phyloP scores from a whole-genome alignment of 2,888 invertebrate genomes.

The Drosophila gaucha region DNA sequence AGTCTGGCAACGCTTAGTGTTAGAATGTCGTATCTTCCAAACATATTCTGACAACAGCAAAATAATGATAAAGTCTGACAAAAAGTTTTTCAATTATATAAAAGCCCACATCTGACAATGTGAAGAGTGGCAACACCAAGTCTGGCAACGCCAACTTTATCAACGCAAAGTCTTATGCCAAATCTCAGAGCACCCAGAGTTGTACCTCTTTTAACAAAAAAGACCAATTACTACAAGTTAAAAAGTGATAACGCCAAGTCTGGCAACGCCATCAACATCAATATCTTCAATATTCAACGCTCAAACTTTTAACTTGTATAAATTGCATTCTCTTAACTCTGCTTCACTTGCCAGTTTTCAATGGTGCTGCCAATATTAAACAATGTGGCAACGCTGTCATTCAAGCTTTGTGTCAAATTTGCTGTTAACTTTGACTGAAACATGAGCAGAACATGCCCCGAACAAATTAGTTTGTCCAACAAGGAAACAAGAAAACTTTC shows the following conservation, averaged over 20 bases:
- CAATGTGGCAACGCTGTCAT: background rate
- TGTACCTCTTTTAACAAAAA: no score
- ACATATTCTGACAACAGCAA: no score
- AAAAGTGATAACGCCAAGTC: background rate
- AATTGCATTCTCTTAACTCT: background rate
- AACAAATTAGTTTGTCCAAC: background rate
- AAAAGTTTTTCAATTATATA: no score
- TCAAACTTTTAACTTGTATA: no score
- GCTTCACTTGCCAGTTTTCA: no score
- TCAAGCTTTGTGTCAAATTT: background rate
- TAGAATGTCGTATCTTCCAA: background rate
- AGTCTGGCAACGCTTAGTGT: background rate
- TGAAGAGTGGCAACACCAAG: background rate
- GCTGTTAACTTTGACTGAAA: background rate
- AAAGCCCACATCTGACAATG: background rate
- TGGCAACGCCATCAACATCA: background rate
- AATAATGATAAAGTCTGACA: no score
- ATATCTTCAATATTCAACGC: no score
- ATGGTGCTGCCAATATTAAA: background rate
- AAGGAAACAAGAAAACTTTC: background rate
- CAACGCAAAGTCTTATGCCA: background rate
- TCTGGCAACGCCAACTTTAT: background rate
- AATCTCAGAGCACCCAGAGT: no score
- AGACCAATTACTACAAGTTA: background rate
- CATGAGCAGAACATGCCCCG: background rate